These are phyloP conservation scores for Channallabes apus DNA, from an alignment of 2,797 vertebrate genomes.

Conservation along the genomic window DNA sequence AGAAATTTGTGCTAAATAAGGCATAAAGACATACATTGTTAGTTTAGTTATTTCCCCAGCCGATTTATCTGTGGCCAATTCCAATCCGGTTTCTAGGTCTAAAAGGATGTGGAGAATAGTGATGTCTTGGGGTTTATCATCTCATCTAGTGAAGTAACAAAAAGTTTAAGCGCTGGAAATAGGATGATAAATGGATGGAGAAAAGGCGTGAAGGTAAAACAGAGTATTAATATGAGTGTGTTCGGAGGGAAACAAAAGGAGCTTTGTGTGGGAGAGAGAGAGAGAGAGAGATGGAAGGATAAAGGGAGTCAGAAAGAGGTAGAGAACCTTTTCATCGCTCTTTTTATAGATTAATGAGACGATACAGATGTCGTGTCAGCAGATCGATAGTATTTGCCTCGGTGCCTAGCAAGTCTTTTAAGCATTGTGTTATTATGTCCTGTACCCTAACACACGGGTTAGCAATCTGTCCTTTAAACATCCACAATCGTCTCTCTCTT, in stretches of 20 bases:
- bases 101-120: constrained; percentile 24
- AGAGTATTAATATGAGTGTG: constrained; percentile 18
- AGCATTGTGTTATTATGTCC: constrained; percentile 30
- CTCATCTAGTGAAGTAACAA: background rate
- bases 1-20: no score
- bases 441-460: constrained; percentile 19
- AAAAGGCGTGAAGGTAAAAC: background rate
- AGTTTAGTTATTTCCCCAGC: background rate
- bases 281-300: background rate
- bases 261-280: background rate
- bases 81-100: background rate
- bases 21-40: no score
- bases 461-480: background rate
- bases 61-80: background rate
- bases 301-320: background rate
- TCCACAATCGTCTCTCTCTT: background rate
- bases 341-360: constrained; percentile 55
- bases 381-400: constrained; percentile 68
- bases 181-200: background rate
- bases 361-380: constrained; percentile 65
- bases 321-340: constrained; percentile 56
- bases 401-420: constrained; percentile 39
- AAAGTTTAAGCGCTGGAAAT: background rate
- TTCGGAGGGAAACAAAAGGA: background rate
- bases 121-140: background rate